Evolutionary conservation across 2,797 vertebrate genomes (phyloP).

Genomic region (Simalia tracyae): DNA sequence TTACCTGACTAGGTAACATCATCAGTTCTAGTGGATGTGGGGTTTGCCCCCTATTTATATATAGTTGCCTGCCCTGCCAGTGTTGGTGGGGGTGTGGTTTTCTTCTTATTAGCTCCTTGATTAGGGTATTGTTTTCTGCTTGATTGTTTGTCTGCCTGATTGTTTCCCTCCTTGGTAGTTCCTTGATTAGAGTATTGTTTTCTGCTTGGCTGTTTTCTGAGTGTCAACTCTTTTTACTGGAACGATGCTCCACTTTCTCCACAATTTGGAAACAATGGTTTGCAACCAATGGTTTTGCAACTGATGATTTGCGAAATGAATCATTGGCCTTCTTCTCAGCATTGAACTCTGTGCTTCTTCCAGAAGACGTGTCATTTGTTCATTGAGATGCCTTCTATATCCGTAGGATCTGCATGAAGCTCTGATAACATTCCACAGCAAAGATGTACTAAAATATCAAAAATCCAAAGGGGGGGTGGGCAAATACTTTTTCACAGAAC

Average conservation of each 20-base stretch:
- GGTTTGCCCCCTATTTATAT: too few relatives aligned
- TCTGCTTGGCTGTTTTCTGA: too few relatives aligned
- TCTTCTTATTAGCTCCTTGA: too few relatives aligned
- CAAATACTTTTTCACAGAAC: not conserved
- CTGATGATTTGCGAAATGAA: not conserved
- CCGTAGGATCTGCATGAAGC: not conserved
- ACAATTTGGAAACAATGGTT: not conserved
- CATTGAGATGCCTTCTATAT: not conserved
- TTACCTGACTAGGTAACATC: too few relatives aligned
- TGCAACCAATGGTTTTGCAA: not conserved
- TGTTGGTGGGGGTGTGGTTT: too few relatives aligned
- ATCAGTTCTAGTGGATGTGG: too few relatives aligned
- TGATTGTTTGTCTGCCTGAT: too few relatives aligned
- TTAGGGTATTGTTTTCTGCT: too few relatives aligned
- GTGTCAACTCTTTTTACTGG: not conserved
- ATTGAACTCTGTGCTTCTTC: not conserved
- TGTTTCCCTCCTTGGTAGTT: too few relatives aligned
- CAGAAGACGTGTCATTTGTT: not conserved
- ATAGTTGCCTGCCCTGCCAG: too few relatives aligned
- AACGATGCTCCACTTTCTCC: not conserved
- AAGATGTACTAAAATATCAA: not conserved
- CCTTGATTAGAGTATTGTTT: too few relatives aligned
- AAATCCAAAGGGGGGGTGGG: not conserved
- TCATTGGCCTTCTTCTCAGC: not conserved
- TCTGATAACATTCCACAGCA: not conserved